Evolutionary conservation across 2,888 invertebrate genomes (phyloP), one percentile per base, ranked within the genome.

Genomic region (Listrodromus nycthemerus): DNA sequence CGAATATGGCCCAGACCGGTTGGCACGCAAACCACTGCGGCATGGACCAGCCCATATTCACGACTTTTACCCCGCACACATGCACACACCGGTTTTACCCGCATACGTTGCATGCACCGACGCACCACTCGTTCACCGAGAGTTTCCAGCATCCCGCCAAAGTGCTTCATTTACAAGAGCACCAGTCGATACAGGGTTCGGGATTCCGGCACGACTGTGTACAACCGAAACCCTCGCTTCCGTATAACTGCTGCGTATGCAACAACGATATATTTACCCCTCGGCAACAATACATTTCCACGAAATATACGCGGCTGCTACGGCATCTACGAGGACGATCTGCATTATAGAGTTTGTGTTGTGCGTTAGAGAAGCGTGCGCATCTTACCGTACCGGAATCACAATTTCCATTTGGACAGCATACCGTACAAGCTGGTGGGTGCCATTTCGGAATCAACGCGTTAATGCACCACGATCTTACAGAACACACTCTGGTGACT

Each of bases 121-220:
- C 67, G 10, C 48, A 27, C 27, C 16, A 16, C 27, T 61, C n/a
- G 27, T 30, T 24, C 71, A 8, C 27, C 30, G 33, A 52, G 21
- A 41, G 55, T 6, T 70, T 21, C 16, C 21, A 70, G 37, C 70
- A 55, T 70, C 52, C 27, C 52, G 70, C 52, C 70, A 21, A 70
- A 70, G 70, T 70, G 70, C 70, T 52, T 70, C 70, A 70, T 52
- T 70, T 70, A 27, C 61, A 61, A n/a, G 55, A 21, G 24, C 16
- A 2, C 37, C 70, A 55, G 50, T 50, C 70, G 55, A 52, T 70
- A 70, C 55, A 1, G 55, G 5, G 10, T 61, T 61, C 61, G n/a
- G 16, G 30, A 61, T 30, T 24, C 61, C 61, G 16, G 61, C 61
- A 7, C 24, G 30, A 30, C 24, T 61, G n/a, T 61, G 7, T 30